Conservation (phyloP, 2,797 vertebrate species). For the Cheirogaleus major region DNA sequence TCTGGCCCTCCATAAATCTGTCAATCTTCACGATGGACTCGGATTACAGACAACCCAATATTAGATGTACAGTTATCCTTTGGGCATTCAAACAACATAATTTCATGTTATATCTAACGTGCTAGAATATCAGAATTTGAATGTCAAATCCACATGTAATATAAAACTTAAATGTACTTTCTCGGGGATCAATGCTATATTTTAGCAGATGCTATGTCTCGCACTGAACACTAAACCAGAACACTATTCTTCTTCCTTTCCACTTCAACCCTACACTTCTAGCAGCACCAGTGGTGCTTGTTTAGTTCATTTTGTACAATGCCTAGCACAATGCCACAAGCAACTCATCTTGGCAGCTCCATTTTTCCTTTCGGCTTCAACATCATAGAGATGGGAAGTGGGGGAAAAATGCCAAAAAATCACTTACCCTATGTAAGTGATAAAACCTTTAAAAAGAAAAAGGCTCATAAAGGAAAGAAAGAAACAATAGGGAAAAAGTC, state of each 20-base stretch:
- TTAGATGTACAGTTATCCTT: background rate
- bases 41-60: background rate
- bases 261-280: background rate
- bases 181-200: background rate
- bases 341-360: background rate
- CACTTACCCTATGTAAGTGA: background rate
- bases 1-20: too few species aligned
- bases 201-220: background rate
- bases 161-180: background rate
- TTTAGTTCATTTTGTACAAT: background rate
- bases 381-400: background rate
- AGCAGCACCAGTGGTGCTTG: background rate
- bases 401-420: background rate
- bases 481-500: background rate
- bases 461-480: background rate
- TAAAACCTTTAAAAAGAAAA: background rate
- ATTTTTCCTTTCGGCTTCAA: slow-evolving; percentile 37
- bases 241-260: background rate
- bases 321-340: background rate
- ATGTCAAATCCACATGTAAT: background rate
- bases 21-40: background rate
- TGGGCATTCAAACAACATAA: background rate
- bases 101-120: background rate
- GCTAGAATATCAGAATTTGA: background rate
- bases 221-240: background rate